Conservation (phyloP, 1,140 invertebrate species). For the Drosophila kikkawai region DNA sequence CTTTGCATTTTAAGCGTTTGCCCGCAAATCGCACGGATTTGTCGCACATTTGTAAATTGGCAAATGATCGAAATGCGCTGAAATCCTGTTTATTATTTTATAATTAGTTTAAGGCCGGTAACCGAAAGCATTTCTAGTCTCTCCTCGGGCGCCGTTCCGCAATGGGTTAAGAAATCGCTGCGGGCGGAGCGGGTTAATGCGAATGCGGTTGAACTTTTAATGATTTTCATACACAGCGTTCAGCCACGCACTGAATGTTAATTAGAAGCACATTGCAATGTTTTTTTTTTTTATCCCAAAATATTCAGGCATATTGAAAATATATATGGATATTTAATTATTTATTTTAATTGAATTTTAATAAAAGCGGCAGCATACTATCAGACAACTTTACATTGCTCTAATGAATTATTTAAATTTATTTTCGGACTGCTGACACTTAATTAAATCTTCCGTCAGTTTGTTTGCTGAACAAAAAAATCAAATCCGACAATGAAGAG, state of each 20-base stretch:
- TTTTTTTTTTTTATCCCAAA: slow-evolving; percentile 17
- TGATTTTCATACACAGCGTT: slow-evolving; percentile 45
- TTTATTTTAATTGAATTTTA: slow-evolving; percentile 74
- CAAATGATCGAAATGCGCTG: slow-evolving; percentile 68
- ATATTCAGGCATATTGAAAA: slow-evolving; percentile 19
- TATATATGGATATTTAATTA: slow-evolving; percentile 63
- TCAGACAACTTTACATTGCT: slow-evolving; percentile 19
- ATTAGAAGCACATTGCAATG: slow-evolving; percentile 58
- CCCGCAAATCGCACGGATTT: slow-evolving; percentile 69
- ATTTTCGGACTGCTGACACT: slow-evolving; percentile 8
- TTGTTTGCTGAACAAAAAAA: neutral
- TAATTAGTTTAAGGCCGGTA: slow-evolving; percentile 70
- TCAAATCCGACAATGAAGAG: neutral
- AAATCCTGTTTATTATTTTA: slow-evolving; percentile 81
- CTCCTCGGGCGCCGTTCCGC: neutral
- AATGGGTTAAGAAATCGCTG: slow-evolving; percentile 16
- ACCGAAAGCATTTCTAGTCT: slow-evolving; percentile 52
- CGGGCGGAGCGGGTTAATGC: slow-evolving; percentile 11
- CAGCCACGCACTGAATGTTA: slow-evolving; percentile 59
- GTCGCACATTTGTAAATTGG: slow-evolving; percentile 74
- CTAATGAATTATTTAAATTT: slow-evolving; percentile 19
- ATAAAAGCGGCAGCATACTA: slow-evolving; percentile 15
- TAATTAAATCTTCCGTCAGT: slow-evolving; percentile 19
- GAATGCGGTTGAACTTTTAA: slow-evolving; percentile 55
- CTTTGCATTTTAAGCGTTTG: slow-evolving; percentile 66